Conservation (phyloP, 2,888 invertebrate genomes). For the Ceriagrion tenellum region DNA sequence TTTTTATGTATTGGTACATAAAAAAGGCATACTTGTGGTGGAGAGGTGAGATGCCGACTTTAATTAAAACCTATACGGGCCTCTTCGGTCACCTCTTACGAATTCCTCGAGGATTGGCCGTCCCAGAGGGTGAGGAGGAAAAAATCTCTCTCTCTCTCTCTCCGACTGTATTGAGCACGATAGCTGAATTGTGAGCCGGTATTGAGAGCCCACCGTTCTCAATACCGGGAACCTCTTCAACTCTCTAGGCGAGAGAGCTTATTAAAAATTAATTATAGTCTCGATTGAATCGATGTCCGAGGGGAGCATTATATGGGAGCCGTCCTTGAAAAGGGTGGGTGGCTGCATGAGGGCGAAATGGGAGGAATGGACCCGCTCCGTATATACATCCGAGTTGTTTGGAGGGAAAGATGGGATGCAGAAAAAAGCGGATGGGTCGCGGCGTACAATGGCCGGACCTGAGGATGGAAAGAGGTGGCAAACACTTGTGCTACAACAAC, state of each 20-base stretch:
- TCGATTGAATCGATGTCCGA: constrained; percentile 35
- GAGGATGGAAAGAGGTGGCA: neutral
- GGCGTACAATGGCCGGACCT: neutral
- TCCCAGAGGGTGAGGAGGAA: neutral
- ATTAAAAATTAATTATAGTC: constrained; percentile 30
- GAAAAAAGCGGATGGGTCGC: neutral
- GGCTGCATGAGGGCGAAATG: neutral
- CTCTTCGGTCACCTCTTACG: neutral
- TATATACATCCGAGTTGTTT: constrained; percentile 6
- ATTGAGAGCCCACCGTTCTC: neutral
- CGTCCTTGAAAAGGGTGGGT: neutral
- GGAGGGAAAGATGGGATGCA: neutral
- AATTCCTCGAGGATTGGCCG: neutral
- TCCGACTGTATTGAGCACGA: neutral
- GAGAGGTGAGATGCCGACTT: neutral
- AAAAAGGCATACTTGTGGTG: neutral
- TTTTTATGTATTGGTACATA: neutral
- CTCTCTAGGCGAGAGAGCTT: neutral
- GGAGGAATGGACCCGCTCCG: constrained; percentile 5
- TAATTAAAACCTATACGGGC: neutral
- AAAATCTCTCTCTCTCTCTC: too few relatives aligned
- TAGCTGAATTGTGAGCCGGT: neutral
- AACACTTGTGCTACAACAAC: constrained; percentile 18
- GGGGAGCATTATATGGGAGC: neutral
- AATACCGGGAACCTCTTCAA: neutral